Percentiles rank a stretch among this genome's conserved stretches.
These are phyloP conservation scores for Resseliella maxima DNA, from an alignment of 2,888 invertebrate species.

Conservation along the genomic window DNA sequence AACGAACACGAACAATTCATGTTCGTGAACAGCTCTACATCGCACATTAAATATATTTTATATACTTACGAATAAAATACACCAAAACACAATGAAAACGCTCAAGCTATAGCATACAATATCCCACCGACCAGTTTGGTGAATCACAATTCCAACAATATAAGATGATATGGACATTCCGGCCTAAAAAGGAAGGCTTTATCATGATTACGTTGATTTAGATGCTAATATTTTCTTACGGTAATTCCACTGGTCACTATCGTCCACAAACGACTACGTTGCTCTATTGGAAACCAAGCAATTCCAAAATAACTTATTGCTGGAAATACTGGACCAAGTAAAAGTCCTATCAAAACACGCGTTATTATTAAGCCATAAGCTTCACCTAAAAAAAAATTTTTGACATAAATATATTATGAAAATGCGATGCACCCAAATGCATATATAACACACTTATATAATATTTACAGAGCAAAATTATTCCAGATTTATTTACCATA, in stretches of 20 bases:
- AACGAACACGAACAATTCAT: too few species aligned
- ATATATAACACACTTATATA: too few species aligned
- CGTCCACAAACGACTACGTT: neutral
- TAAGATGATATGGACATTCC: neutral
- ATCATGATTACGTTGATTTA: too few species aligned
- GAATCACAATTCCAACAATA: neutral
- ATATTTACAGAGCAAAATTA: too few species aligned
- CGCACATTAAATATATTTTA: too few species aligned
- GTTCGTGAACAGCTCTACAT: too few species aligned
- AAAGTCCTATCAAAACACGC: neutral
- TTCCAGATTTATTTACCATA: too few species aligned
- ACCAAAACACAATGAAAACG: neutral
- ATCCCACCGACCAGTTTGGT: conserved; percentile 11
- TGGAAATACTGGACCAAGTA: neutral
- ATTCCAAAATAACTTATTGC: neutral
- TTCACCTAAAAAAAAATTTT: neutral
- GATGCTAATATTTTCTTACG: too few species aligned
- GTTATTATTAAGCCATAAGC: neutral
- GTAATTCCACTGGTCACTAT: neutral
- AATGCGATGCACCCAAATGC: too few species aligned
- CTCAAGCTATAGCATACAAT: neutral
- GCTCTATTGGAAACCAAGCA: neutral
- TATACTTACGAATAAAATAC: neutral
- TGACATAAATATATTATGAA: too few species aligned
- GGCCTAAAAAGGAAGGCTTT: too few species aligned